phyloP scores from a whole-genome alignment of 2,797 vertebrate genomes.

The Syndactyla subalaris region DNA sequence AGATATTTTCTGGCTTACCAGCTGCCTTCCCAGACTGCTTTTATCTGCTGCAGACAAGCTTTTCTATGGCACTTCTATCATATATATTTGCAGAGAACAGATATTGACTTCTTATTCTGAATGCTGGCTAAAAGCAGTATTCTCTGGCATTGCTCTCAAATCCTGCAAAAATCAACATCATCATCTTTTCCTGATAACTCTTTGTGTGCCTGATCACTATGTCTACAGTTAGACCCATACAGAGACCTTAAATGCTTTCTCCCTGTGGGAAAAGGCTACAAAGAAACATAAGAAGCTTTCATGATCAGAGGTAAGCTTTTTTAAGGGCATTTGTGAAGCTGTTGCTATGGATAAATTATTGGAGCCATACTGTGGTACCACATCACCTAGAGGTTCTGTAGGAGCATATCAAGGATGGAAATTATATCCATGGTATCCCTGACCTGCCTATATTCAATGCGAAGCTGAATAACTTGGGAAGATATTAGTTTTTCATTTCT shows the following conservation, averaged over 20 bases:
- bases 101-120: background rate
- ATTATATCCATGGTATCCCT: background rate
- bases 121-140: background rate
- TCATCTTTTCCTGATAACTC: background rate
- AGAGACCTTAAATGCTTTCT: background rate
- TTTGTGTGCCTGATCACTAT: background rate
- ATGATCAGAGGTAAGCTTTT: background rate
- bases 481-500: background rate
- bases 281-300: constrained; percentile 1
- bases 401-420: background rate
- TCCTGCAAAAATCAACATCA: background rate
- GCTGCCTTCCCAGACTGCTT: background rate
- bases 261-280: background rate
- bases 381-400: background rate
- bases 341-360: background rate
- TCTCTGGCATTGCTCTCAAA: background rate
- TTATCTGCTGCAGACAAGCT: background rate
- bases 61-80: background rate
- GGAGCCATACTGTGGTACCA: background rate
- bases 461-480: background rate
- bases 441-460: background rate
- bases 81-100: background rate
- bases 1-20: background rate
- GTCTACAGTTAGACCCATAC: background rate
- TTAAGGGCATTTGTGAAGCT: background rate